A percentile compares a stretch with the other conserved stretches of the same genome.
Evolutionary conservation across 2,797 vertebrate genomes (phyloP).

Genomic region (Rhadinocentrus ornatus): DNA sequence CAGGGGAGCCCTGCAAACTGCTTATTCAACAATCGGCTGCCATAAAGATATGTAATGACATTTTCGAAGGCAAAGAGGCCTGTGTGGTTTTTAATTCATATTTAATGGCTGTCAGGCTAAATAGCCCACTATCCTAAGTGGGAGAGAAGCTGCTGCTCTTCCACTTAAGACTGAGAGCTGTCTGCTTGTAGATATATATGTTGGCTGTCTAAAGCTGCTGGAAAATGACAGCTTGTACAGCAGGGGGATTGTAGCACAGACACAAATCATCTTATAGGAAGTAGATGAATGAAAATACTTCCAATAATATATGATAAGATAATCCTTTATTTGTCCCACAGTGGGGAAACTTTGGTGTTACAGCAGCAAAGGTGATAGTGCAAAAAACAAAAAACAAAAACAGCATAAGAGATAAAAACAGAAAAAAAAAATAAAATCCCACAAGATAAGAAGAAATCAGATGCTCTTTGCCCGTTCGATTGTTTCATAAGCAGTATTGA

Average conservation of each 20-base stretch:
- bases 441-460: background rate
- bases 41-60: conserved; percentile 89
- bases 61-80: conserved; percentile 87
- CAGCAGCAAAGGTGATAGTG: too few relatives aligned
- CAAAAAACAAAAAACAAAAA: too few relatives aligned
- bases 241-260: too few relatives aligned
- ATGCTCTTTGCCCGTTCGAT: background rate
- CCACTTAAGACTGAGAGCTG: conserved; percentile 78
- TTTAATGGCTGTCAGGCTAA: conserved; percentile 87
- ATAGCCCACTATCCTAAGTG: conserved; percentile 85
- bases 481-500: too few relatives aligned
- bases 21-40: conserved; percentile 88
- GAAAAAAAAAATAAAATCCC: too few relatives aligned
- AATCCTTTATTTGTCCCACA: too few relatives aligned
- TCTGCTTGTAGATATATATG: conserved; percentile 59
- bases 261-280: too few relatives aligned
- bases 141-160: conserved; percentile 73
- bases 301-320: too few relatives aligned
- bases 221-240: conserved; percentile 17
- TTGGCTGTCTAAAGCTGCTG: conserved; percentile 34
- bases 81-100: conserved; percentile 90
- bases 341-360: too few relatives aligned
- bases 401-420: too few relatives aligned
- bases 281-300: too few relatives aligned
- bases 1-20: conserved; percentile 84